Percentiles rank a stretch among this genome's conserved stretches.
phyloP scores from a whole-genome alignment of 2,797 vertebrate genomes.

The Pogonophryne albipinna region DNA sequence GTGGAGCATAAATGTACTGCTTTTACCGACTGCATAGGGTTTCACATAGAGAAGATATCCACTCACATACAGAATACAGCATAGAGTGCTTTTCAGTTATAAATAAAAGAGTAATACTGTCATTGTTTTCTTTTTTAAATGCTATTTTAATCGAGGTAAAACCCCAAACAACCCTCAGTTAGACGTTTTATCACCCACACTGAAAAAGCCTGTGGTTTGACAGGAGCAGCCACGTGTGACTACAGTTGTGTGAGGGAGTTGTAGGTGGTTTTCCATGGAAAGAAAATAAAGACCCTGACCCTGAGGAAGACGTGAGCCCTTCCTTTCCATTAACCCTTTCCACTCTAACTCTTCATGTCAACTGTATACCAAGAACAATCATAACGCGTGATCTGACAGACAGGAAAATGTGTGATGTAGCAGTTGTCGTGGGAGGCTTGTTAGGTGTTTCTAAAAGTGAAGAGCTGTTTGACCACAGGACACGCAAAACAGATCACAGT shows the following conservation, averaged over 20 bases:
- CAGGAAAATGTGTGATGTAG: not conserved
- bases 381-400: not conserved
- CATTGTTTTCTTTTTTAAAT: not conserved
- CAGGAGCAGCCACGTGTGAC: constrained; percentile 21
- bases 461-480: not conserved
- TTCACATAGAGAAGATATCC: not conserved
- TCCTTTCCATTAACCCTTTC: constrained; percentile 6
- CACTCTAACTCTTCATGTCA: not conserved
- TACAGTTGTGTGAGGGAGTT: constrained; percentile 26
- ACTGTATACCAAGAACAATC: not conserved
- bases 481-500: not conserved
- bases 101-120: not conserved
- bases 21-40: not conserved
- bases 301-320: not conserved
- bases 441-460: not conserved
- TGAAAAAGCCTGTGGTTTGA: constrained; percentile 39
- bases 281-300: constrained; percentile 16
- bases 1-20: not conserved
- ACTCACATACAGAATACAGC: not conserved
- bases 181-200: not conserved
- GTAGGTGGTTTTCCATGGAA: constrained; percentile 54
- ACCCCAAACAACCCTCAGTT: constrained; percentile 11
- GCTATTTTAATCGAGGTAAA: constrained; percentile 7
- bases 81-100: not conserved
- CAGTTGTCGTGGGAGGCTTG: not conserved